Conservation (phyloP, 2,797 vertebrate genomes). For the Sebastes aleutianus region DNA sequence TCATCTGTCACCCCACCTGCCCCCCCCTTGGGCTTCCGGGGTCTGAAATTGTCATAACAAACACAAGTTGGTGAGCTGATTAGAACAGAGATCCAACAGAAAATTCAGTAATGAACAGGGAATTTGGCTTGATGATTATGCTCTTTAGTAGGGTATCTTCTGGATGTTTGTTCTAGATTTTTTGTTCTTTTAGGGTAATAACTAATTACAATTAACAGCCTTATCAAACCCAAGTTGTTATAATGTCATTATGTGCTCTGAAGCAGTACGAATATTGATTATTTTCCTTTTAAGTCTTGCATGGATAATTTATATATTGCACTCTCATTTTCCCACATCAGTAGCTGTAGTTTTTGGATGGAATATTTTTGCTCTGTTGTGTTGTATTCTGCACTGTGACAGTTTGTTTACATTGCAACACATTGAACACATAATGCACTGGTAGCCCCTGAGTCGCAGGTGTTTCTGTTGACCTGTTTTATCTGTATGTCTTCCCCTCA, state of each 20-base stretch:
- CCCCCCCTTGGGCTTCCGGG: neutral
- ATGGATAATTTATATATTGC: neutral
- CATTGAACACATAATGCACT: neutral
- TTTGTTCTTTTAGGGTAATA: neutral
- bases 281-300: neutral
- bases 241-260: neutral
- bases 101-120: neutral
- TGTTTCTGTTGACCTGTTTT: constrained; percentile 26
- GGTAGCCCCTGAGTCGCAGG: neutral
- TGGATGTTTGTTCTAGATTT: neutral
- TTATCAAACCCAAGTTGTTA: neutral
- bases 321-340: neutral
- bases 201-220: neutral
- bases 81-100: neutral
- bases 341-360: neutral
- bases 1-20: neutral
- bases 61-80: neutral
- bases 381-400: neutral
- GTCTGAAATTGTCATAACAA: neutral
- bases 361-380: neutral
- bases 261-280: neutral
- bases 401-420: neutral
- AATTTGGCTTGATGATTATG: neutral
- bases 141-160: neutral
- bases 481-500: constrained; percentile 29